Conservation (phyloP, 1,140 invertebrate species). For the Penaeus japonicus region DNA sequence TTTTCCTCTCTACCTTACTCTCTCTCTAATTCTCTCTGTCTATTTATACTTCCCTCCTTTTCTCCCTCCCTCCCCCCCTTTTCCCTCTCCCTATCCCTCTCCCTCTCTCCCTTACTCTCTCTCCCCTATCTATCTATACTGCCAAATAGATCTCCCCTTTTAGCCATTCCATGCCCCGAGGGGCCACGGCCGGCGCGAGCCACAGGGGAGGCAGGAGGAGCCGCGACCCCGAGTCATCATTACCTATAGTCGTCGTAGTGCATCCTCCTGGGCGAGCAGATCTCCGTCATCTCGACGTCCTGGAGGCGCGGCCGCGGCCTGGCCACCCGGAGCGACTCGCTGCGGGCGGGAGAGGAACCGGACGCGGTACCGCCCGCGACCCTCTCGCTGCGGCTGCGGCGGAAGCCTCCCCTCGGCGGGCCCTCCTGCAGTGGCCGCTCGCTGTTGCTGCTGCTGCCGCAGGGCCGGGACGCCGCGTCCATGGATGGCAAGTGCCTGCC, state of each 20-base stretch:
- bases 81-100: no score
- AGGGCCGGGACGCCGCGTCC: conserved; percentile 33
- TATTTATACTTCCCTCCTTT: no score
- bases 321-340: conserved; percentile 44
- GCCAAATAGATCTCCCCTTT: no score
- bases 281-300: conserved; percentile 50
- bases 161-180: no score
- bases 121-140: no score
- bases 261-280: conserved; percentile 22
- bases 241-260: conserved; percentile 42
- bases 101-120: no score
- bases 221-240: not conserved
- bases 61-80: no score
- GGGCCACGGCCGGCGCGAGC: no score
- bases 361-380: not conserved
- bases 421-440: conserved; percentile 28
- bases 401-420: conserved; percentile 23
- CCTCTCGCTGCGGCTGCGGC: conserved; percentile 43
- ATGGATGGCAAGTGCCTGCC: conserved; percentile 33
- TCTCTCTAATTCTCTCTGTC: no score
- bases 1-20: not conserved
- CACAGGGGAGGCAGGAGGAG: no score
- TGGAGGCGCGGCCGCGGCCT: conserved; percentile 13
- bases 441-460: conserved; percentile 34
- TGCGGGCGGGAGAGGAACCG: conserved; percentile 35